Base-by-base conservation (phyloP, 2,888 invertebrate genomes). In the Eledona agricola region DNA sequence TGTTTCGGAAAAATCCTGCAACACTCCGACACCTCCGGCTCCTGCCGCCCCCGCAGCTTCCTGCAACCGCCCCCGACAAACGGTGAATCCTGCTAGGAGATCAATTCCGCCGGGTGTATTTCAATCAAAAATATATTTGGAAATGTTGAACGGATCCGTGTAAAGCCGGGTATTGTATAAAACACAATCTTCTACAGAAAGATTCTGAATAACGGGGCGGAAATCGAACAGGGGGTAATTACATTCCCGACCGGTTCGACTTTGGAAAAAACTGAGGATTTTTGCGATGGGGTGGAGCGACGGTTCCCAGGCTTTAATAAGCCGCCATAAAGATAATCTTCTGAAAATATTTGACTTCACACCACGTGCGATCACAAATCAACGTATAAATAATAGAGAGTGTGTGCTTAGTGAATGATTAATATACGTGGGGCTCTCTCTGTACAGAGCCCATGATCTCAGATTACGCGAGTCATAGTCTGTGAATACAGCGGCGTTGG, bases 401-500 rank as follows among this genome's bases (percentile, higher is more conserved):
- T 62, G 63, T 65, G 65, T 62, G 59, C 61, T 58, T 60, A 64
- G 58, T 59, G 61, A 62, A 66, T 69, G 69, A 69, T 69, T 69
- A 67, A 69, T 69, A 67, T 64, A 57, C 62, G n/a, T 55, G 50
- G 59, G 64, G 59, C 55, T 55, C 53, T 51, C 49, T 50, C 37
- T 56, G 59, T 62, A 59, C 59, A 55, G 59, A 59, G 62, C 55
- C 57, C 58, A 60, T 65, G 65, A 67, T 65, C 65, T 59, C 53
- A 65, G 66, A 72, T 72, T 73, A 72, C 69, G 66, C 71, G 70
- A 69, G 67, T 71, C 71, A 70, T 71, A 67, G 70, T 68, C 65
- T 70, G 69, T 65, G 67, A 67, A 70, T 65, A 55, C 47, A 52
- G 53, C 47, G 34, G 38, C 32, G 47, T 29, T 51, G 49, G 49